Evolutionary conservation across 35 echinoderm and acorn worm species (phyloP).

Genomic region (Stichopus chloronotus): DNA sequence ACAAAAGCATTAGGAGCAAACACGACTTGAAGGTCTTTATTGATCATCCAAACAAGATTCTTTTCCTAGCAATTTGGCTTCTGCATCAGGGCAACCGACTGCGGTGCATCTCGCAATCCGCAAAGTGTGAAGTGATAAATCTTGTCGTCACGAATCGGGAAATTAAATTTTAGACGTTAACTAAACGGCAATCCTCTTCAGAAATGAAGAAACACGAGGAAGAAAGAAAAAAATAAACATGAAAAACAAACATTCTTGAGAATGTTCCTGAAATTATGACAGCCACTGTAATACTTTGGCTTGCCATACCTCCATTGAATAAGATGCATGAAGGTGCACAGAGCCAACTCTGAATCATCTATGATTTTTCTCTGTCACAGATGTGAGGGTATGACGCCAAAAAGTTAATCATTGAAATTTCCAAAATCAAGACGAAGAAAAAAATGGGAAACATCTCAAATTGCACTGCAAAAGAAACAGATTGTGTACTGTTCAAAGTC

Average conservation of each 20-base stretch:
- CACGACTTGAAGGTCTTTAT: background rate
- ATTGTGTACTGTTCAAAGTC: background rate
- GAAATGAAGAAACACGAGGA: background rate
- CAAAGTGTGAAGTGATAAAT: too few species aligned
- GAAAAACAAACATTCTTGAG: too few species aligned
- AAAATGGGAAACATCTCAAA: background rate
- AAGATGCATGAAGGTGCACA: background rate
- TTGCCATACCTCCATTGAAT: too few species aligned
- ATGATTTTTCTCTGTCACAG: background rate
- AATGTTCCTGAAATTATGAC: too few species aligned
- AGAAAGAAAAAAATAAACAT: background rate
- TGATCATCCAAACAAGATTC: background rate
- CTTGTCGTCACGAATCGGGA: too few species aligned
- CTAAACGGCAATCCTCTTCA: background rate
- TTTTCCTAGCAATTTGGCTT: background rate
- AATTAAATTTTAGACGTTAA: background rate
- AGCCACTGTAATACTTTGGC: too few species aligned
- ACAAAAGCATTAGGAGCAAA: background rate
- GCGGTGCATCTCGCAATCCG: too few species aligned
- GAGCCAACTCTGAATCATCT: background rate
- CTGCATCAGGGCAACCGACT: background rate
- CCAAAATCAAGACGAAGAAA: background rate
- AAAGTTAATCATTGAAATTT: slow-evolving; percentile 4
- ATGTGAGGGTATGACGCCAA: background rate
- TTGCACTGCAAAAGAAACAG: background rate